Base-by-base conservation (phyloP, 2,888 invertebrate genomes). In the Drosophila stalkeri region DNA sequence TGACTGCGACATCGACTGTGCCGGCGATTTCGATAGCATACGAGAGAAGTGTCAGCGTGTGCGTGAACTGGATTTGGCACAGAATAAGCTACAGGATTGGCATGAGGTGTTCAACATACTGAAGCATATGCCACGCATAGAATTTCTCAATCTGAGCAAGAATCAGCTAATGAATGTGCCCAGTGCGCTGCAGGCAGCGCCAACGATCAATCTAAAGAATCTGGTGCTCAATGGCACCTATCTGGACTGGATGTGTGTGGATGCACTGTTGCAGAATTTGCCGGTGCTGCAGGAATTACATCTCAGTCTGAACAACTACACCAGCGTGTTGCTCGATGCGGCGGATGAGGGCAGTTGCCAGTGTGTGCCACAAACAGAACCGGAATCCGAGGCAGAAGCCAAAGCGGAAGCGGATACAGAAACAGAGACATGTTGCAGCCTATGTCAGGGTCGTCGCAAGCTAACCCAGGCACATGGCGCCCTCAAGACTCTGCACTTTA, bases 51-150 rank as follows among this genome's bases (percentile, higher is more conserved):
- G 97, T 92, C 96, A 96, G 61, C 96, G 96, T 85, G 98, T 99
- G n/a, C 96, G 97, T 84, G 99, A 99, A 93, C 94, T 99, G 82
- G 99, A 99, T 93, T 94, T 99, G 85, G 98, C 98, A 46, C 97
- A 98, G 92, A 99, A 99, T 93, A 96, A 97, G 92, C 94, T 99
- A 27, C 95, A 96, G 72, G 96, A 97, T 90, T 98, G 98, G 98
- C 95, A 95, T 82, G 98, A 99, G 95, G 97, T 99, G 31, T 96
- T 98, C 92, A 96, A 96, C 72, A 97, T 99, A 89, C 93, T 99
- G 75, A 95, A 96, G 91, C 96, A 97, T 91, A 97, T 98, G 94
- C 98, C 98, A 35, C 95, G 96, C 81, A 95, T 99, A 75, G 96
- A 97, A 90, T 98, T 98, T 93, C 95, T 98, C 57, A 99, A 99